A percentile compares a stretch with the other conserved stretches of the same genome.
Evolutionary conservation across 2,888 invertebrate genomes (phyloP).

Genomic region (Athripsodes cinereus): DNA sequence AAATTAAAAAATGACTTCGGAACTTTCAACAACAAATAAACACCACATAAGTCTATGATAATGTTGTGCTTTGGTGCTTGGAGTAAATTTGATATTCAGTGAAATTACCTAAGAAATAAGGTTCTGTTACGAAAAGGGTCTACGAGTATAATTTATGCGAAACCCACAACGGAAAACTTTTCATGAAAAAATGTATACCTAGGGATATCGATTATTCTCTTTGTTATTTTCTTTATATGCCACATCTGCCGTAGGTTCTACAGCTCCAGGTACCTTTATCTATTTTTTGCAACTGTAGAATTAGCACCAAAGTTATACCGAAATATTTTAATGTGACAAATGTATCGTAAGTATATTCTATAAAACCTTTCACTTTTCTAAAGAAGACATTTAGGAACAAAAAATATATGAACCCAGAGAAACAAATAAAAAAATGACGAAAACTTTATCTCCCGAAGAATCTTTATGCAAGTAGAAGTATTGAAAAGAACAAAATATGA

Average conservation of each 20-base stretch:
- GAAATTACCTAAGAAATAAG: constrained; percentile 18
- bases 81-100: constrained; percentile 1
- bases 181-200: not conserved
- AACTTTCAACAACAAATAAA: constrained; percentile 24
- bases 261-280: not conserved
- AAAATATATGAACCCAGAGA: no score
- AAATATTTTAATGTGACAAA: no score
- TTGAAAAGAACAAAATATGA: no score
- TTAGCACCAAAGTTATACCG: no score
- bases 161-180: not conserved
- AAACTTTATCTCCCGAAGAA: not conserved
- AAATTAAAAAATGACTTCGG: no score
- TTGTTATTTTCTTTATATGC: not conserved
- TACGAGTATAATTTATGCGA: constrained; percentile 23
- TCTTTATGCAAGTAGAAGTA: not conserved
- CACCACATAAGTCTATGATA: constrained; percentile 21
- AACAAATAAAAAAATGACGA: no score
- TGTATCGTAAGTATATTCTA: no score
- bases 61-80: constrained; percentile 15
- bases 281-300: no score
- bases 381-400: no score
- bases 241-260: not conserved
- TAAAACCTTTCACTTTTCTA: no score
- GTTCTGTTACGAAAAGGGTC: constrained; percentile 25
- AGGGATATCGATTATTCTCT: not conserved